Conservation (phyloP, 1,140 invertebrate species). For the Ostrea edulis region DNA sequence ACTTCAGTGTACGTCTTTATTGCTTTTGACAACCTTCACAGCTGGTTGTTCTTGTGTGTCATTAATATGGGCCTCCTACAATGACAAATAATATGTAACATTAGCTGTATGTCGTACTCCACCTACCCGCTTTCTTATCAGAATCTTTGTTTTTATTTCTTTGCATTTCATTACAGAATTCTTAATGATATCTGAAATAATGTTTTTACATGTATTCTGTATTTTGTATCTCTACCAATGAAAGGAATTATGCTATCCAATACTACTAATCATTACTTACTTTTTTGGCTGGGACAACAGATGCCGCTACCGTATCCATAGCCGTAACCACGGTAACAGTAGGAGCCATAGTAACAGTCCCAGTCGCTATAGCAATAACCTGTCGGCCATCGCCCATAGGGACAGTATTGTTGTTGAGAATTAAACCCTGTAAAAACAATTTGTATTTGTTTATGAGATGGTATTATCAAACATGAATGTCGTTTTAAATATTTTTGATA, state of each 20-base stretch:
- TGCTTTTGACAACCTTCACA: not conserved
- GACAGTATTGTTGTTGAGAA: constrained; percentile 6
- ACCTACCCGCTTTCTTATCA: too few species aligned
- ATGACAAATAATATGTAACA: not conserved
- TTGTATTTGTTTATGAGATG: too few species aligned
- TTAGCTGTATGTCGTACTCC: too few species aligned
- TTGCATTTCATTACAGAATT: too few species aligned
- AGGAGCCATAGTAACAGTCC: constrained; percentile 29
- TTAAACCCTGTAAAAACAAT: not conserved
- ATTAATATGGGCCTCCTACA: not conserved
- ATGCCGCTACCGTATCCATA: constrained; percentile 2
- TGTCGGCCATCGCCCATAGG: not conserved
- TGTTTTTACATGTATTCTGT: too few species aligned
- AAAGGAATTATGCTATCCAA: not conserved
- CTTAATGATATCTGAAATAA: too few species aligned
- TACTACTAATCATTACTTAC: not conserved
- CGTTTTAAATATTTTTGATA: too few species aligned
- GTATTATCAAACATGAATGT: too few species aligned
- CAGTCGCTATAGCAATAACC: constrained; percentile 12
- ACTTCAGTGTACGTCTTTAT: not conserved
- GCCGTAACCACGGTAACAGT: constrained; percentile 28
- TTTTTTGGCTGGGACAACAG: not conserved
- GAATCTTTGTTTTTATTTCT: too few species aligned
- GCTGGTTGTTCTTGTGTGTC: not conserved
- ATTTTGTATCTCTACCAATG: not conserved